Conservation (phyloP, 2,888 invertebrate species). For the Spisula subtruncata region DNA sequence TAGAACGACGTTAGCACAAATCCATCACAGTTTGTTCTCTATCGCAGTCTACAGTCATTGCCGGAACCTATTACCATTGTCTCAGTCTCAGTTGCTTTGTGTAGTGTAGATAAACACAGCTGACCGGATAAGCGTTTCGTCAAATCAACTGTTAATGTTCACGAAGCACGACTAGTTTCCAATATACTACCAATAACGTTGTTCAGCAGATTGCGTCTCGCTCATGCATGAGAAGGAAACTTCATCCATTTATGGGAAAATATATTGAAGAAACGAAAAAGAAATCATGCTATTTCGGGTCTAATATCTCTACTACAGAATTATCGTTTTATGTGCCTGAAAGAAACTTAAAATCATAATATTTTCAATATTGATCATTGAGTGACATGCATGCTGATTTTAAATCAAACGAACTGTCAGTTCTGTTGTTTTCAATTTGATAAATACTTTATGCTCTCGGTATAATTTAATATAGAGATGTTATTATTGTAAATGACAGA, state of each 20-base stretch:
- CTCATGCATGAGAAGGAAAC: background rate
- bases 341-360: background rate
- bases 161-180: background rate
- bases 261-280: background rate
- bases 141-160: background rate
- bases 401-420: background rate
- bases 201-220: background rate
- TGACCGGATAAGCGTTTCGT: background rate
- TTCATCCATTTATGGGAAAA: background rate
- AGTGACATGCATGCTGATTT: background rate
- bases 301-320: background rate
- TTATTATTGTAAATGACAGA: too few species aligned
- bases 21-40: background rate
- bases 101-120: background rate
- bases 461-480: background rate
- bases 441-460: background rate
- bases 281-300: background rate
- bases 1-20: too few species aligned
- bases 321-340: background rate
- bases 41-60: background rate
- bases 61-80: background rate
- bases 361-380: background rate
- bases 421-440: background rate
- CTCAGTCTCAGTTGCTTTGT: background rate
- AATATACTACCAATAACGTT: conserved; percentile 12